Percentiles rank a stretch among this genome's conserved stretches.
phyloP scores from a whole-genome alignment of 2,888 invertebrate genomes.

The Aphelenchoides bicaudatus region DNA sequence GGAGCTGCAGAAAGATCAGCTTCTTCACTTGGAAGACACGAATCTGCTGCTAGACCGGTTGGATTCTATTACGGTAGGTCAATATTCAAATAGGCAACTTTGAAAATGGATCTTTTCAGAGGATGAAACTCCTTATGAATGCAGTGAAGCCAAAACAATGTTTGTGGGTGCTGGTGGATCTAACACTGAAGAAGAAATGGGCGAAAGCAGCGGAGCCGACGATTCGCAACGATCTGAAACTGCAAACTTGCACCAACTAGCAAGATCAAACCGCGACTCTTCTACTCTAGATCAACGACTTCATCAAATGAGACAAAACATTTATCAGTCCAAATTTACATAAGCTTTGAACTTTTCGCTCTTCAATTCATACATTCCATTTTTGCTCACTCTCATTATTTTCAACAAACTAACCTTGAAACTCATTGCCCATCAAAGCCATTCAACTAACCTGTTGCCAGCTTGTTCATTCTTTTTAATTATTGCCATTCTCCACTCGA shows the following conservation, averaged over 20 bases:
- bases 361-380: neutral
- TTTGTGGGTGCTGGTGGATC: conserved; percentile 13
- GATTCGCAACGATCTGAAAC: conserved; percentile 12
- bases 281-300: neutral
- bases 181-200: neutral
- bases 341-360: neutral
- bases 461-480: too few species aligned
- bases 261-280: neutral
- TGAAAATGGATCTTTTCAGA: too few species aligned
- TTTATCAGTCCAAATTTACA: conserved; percentile 1
- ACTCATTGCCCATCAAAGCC: too few species aligned
- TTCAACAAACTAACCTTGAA: conserved; percentile 2
- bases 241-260: neutral
- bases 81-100: too few species aligned
- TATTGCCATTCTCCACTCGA: too few species aligned
- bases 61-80: conserved; percentile 61
- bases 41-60: conserved; percentile 42
- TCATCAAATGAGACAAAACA: conserved; percentile 4
- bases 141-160: conserved; percentile 31
- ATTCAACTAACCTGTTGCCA: too few species aligned
- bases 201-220: neutral
- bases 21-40: conserved; percentile 28
- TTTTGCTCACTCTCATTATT: neutral
- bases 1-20: conserved; percentile 30
- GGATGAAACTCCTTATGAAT: conserved; percentile 36